Conservation (phyloP, 53 echinoderm and acorn worm species). For the Arbacia lixula region DNA sequence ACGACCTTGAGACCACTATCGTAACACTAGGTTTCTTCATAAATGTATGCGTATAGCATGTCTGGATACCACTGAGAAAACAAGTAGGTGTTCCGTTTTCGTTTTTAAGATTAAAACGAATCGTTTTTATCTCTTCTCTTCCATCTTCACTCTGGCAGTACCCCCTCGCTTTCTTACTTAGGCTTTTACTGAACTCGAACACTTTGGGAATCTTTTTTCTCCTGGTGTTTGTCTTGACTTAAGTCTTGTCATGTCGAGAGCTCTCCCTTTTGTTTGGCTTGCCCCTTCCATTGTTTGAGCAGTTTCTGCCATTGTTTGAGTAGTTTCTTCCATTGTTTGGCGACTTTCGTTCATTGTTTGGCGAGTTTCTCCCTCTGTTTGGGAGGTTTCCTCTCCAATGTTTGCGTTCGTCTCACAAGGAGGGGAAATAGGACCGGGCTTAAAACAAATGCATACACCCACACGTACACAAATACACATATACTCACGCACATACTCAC, state of each 20-base stretch:
- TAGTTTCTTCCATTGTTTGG: conserved; percentile 5
- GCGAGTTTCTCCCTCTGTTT: conserved; percentile 13
- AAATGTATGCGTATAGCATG: no score
- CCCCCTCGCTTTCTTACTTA: no score
- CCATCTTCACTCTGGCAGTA: no score
- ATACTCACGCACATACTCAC: no score
- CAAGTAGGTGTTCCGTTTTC: no score
- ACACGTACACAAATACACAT: no score
- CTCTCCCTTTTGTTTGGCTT: conserved; percentile 49
- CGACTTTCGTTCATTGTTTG: conserved; percentile 13
- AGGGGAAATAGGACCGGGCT: conserved; percentile 20
- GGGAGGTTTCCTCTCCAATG: not conserved
- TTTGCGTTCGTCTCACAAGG: conserved; percentile 10
- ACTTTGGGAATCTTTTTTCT: conserved; percentile 10
- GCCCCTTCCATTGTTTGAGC: conserved; percentile 42
- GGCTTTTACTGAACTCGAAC: no score
- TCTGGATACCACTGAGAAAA: no score
- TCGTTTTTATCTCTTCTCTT: no score
- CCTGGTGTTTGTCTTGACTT: conserved; percentile 34
- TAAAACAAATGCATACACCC: conserved; percentile 61
- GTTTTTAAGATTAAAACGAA: no score
- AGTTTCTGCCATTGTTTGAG: conserved; percentile 47
- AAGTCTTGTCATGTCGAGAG: conserved; percentile 31
- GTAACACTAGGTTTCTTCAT: no score
- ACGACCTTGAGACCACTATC: no score